These are phyloP conservation scores for Hystrix cristata DNA, from an alignment of 2,113 vertebrate species.

Conservation along the genomic window DNA sequence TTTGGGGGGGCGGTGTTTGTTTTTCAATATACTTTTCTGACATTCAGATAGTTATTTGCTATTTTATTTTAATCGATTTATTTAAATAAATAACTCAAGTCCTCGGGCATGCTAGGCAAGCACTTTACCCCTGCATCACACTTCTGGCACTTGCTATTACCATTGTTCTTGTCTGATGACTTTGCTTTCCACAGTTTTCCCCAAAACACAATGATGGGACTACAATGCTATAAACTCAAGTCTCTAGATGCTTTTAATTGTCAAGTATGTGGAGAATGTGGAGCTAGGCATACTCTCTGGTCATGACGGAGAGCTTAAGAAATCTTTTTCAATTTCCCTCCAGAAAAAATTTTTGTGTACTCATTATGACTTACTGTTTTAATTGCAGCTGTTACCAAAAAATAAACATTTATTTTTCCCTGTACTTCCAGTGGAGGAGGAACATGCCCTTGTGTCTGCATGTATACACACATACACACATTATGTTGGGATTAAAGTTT, in stretches of 20 bases:
- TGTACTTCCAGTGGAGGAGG: neutral
- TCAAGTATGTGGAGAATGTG: rapidly evolving
- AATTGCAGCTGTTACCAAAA: neutral
- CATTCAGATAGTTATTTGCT: neutral
- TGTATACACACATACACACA: neutral
- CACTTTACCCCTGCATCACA: rapidly evolving
- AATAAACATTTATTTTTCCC: neutral
- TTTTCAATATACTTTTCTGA: neutral
- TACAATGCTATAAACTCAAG: neutral
- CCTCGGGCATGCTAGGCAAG: neutral
- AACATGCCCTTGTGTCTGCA: neutral
- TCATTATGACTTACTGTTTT: neutral
- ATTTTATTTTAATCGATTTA: neutral
- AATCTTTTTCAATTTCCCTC: neutral
- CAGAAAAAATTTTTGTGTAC: neutral
- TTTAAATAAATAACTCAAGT: too few species aligned
- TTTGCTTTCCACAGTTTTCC: neutral
- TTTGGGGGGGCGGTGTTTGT: neutral
- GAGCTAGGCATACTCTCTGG: neutral
- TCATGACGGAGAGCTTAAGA: neutral
- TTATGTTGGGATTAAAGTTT: neutral
- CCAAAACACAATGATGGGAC: neutral
- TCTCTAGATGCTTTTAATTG: neutral
- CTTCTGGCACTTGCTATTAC: too few species aligned
- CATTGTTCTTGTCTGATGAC: neutral